Evolutionary conservation across 2,113 vertebrate species (phyloP).

Genomic region (Leiothrix lutea): DNA sequence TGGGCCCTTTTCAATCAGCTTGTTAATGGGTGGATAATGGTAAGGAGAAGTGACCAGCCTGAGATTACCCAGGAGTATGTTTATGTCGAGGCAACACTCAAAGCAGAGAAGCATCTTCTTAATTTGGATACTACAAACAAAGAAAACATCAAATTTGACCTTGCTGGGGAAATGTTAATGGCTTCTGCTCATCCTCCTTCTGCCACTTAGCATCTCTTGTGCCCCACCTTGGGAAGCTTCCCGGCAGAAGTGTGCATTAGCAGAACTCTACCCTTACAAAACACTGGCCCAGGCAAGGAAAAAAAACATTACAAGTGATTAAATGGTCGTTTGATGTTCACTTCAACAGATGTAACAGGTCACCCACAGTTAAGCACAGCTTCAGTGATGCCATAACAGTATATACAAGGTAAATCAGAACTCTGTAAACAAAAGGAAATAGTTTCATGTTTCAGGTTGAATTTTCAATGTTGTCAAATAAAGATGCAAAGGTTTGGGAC

Average conservation of each 20-base stretch:
- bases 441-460: neutral
- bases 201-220: conserved; percentile 76
- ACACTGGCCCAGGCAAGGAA: conserved; percentile 47
- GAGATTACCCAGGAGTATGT: conserved; percentile 77
- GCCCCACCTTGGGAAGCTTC: conserved; percentile 77
- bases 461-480: neutral
- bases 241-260: conserved; percentile 78
- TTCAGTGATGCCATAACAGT: neutral
- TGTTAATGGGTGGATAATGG: conserved; percentile 83
- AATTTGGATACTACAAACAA: conserved; percentile 81
- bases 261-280: conserved; percentile 72
- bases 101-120: conserved; percentile 73
- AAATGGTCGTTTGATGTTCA: conserved; percentile 71
- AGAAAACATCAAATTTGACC: conserved; percentile 83
- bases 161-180: conserved; percentile 82
- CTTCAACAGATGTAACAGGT: conserved; percentile 48
- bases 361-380: conserved; percentile 37
- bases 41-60: conserved; percentile 72
- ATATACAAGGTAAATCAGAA: neutral
- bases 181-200: conserved; percentile 73
- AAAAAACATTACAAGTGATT: conserved; percentile 70
- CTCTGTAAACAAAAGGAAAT: neutral
- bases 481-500: neutral
- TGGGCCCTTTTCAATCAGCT: conserved; percentile 75
- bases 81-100: conserved; percentile 72